Percentiles rank a stretch among this genome's conserved stretches.
These are phyloP conservation scores for Phyto melanocephala DNA, from an alignment of 2,888 invertebrate species.

Conservation along the genomic window DNA sequence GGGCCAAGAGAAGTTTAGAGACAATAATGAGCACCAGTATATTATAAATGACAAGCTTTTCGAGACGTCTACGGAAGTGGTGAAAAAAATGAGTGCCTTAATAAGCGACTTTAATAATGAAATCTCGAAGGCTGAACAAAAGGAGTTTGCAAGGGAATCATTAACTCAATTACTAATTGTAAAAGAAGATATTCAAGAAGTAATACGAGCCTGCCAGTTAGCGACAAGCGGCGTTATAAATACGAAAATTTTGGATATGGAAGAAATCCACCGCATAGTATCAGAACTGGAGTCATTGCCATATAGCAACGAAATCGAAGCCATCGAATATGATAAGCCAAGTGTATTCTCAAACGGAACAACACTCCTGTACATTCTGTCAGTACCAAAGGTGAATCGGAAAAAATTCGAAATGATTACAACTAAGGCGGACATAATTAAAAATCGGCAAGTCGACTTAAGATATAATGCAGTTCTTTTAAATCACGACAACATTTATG, in stretches of 20 bases:
- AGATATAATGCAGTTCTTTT: background rate
- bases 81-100: too few relatives aligned
- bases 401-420: background rate
- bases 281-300: background rate
- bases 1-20: too few relatives aligned
- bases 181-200: slow-evolving; percentile 1
- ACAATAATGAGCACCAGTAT: too few relatives aligned
- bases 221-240: background rate
- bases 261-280: too few relatives aligned
- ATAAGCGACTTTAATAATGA: too few relatives aligned
- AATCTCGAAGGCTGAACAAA: too few relatives aligned
- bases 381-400: background rate
- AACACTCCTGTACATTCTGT: too few relatives aligned
- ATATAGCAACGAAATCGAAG: too few relatives aligned
- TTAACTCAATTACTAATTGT: too few relatives aligned
- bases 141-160: too few relatives aligned
- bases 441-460: background rate
- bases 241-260: background rate
- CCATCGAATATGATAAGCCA: background rate
- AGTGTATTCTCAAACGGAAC: slow-evolving; percentile 3
- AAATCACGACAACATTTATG: background rate
- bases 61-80: too few relatives aligned
- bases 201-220: background rate
- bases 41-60: too few relatives aligned
- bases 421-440: background rate